These are phyloP conservation scores for Asobara japonica DNA, from an alignment of 1,140 invertebrate genomes.

Conservation along the genomic window DNA sequence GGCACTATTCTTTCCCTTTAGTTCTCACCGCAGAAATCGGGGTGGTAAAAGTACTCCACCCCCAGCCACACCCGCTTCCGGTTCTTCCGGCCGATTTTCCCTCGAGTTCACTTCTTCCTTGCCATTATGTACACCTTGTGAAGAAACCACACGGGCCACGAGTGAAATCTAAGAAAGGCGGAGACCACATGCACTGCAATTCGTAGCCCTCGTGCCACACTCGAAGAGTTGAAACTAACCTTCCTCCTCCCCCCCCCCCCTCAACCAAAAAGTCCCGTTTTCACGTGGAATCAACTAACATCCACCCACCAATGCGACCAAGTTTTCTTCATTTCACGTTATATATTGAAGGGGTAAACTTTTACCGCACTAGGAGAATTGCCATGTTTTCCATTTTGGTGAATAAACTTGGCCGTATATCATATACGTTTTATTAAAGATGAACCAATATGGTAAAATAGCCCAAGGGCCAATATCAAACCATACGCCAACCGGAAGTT, in stretches of 20 bases:
- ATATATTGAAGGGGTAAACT: neutral
- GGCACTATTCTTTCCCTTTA: conserved; percentile 9
- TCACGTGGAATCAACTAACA: neutral
- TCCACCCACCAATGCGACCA: neutral
- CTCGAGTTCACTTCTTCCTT: conserved; percentile 12
- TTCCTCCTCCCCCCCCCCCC: neutral
- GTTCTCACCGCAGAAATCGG: neutral
- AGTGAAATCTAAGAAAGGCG: conserved; percentile 25
- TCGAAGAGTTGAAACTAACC: conserved; percentile 4
- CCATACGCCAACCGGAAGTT: conserved; percentile 11
- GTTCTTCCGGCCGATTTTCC: conserved; percentile 40
- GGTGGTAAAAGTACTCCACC: conserved; percentile 30
- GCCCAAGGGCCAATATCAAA: conserved; percentile 1
- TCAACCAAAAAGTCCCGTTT: conserved; percentile 7
- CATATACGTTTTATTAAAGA: neutral
- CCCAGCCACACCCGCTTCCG: conserved; percentile 34
- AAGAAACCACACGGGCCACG: conserved; percentile 11
- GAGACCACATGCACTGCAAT: conserved; percentile 16
- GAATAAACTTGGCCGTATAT: neutral
- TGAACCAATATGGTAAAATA: conserved; percentile 14
- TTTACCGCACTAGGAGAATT: neutral
- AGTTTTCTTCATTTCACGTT: neutral
- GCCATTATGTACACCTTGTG: conserved; percentile 29
- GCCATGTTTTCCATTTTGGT: neutral
- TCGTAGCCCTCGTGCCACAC: conserved; percentile 1